These are phyloP conservation scores for Hydrotaea cyrtoneurina DNA, from an alignment of 2,888 invertebrate species.

Conservation along the genomic window DNA sequence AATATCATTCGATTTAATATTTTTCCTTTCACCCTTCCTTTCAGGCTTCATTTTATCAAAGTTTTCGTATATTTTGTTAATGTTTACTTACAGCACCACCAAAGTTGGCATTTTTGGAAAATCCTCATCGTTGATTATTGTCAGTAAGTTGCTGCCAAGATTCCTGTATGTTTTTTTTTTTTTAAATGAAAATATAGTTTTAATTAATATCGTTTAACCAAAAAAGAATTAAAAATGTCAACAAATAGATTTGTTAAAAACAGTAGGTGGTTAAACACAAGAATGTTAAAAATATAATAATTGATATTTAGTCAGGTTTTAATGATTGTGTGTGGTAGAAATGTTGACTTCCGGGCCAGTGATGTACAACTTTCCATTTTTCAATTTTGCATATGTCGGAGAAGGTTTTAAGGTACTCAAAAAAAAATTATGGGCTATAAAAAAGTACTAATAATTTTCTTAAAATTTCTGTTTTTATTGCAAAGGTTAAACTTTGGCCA, in stretches of 20 bases:
- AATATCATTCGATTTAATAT: too few species aligned
- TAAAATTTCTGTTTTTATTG: too few species aligned
- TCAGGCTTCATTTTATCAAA: background rate
- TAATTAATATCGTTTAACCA: background rate
- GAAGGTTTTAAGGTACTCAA: too few species aligned
- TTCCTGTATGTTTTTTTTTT: constrained; percentile 86
- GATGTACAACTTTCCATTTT: constrained; percentile 32
- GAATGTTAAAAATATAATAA: constrained; percentile 13
- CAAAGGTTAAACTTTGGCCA: too few species aligned
- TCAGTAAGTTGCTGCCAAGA: constrained; percentile 88
- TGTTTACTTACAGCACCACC: constrained; percentile 88
- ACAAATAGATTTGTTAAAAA: constrained; percentile 28
- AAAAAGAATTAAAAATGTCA: background rate
- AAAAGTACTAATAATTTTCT: background rate
- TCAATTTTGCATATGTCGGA: background rate
- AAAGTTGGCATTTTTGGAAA: constrained; percentile 88
- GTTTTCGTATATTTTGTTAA: background rate
- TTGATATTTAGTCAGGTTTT: constrained; percentile 16
- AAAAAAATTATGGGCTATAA: too few species aligned
- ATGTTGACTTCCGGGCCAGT: constrained; percentile 24
- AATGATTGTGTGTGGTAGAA: too few species aligned
- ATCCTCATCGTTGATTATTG: constrained; percentile 85
- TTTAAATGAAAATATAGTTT: background rate
- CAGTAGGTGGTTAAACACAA: constrained; percentile 18
- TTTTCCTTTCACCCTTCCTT: background rate